Base-by-base conservation (phyloP, 2,113 vertebrate genomes). In the Halcyon senegalensis region DNA sequence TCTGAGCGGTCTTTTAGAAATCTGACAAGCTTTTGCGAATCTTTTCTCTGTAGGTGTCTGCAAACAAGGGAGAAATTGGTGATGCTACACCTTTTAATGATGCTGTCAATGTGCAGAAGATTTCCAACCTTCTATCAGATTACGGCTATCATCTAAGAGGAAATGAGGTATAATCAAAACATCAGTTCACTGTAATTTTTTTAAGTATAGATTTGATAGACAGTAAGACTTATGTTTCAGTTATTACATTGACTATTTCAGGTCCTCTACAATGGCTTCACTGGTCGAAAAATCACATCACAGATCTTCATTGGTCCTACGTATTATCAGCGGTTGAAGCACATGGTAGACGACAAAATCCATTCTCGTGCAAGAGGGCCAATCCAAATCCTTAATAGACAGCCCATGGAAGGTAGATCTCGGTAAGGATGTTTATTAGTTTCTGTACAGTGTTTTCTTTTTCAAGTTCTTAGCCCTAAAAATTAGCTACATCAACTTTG, bases 301-400 rank as follows among this genome's bases (percentile, higher is more conserved):
- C 99, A 99, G 97, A 99, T 99, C 95, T 99, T 99, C 97, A 98
- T 99, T 53, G 99, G 99, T 6, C 99, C 99, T 14, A 99, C 99
- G 0, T 99, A 99, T 37, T 99, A 99, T 81, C 99, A 99, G 96
- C 98, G 99, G 30, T 96, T 99, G 88, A 99, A 99, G 95, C 99
- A 99, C 91, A 99, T 99, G 99, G 99, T 99, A 87, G 99, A 99
- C 50, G 99, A 99, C 90, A 99, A 99, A 97, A 99, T 99, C 97
- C 99, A 99, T 97, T 99, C 99, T 9, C 98, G 99, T 84, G 99
- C 99, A 56, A 97, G 99, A n/a, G 99, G 99, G 11, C 99, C 99
- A 1, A 99, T 99, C 85, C 99, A 99, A 98, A 99, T 99, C 94
- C 99, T 99, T 41, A 99, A 99, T 92, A 98, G 99, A 44, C 99